These are phyloP conservation scores for Drosophila putrida DNA, from an alignment of 2,888 invertebrate species.

Conservation along the genomic window DNA sequence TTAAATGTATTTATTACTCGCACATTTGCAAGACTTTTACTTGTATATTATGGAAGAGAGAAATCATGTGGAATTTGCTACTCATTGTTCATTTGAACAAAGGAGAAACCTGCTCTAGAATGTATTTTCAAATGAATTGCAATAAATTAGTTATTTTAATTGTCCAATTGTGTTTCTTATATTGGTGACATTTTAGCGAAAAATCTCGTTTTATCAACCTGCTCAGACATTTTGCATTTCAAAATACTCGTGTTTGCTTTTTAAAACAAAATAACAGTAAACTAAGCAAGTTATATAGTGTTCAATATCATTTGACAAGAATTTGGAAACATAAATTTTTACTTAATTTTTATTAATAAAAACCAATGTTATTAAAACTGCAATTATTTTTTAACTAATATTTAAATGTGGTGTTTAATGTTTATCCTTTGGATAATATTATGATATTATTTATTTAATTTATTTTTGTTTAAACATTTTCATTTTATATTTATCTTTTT, in stretches of 20 bases:
- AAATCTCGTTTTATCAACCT: conserved; percentile 15
- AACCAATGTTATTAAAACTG: too few species aligned
- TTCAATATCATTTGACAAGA: not conserved
- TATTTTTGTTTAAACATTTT: too few species aligned
- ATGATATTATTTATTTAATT: too few species aligned
- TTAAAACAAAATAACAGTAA: not conserved
- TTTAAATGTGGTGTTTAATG: too few species aligned
- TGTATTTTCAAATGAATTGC: conserved; percentile 21
- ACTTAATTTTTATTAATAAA: not conserved
- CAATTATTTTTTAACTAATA: too few species aligned
- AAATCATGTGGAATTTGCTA: conserved; percentile 42
- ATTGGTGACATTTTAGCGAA: conserved; percentile 40
- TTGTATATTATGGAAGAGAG: conserved; percentile 5
- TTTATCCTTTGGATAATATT: too few species aligned
- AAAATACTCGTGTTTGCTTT: not conserved
- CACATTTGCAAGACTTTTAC: conserved; percentile 39
- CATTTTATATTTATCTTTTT: too few species aligned
- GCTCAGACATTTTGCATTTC: conserved; percentile 5
- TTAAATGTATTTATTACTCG: conserved; percentile 17
- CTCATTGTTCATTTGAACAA: conserved; percentile 28
- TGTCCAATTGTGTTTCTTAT: conserved; percentile 41
- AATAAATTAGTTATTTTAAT: conserved; percentile 46
- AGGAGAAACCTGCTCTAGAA: conserved; percentile 54
- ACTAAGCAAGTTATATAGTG: conserved; percentile 27
- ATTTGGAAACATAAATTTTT: not conserved